phyloP scores from a whole-genome alignment of 2,113 vertebrate genomes.

The Platysteira castanea region DNA sequence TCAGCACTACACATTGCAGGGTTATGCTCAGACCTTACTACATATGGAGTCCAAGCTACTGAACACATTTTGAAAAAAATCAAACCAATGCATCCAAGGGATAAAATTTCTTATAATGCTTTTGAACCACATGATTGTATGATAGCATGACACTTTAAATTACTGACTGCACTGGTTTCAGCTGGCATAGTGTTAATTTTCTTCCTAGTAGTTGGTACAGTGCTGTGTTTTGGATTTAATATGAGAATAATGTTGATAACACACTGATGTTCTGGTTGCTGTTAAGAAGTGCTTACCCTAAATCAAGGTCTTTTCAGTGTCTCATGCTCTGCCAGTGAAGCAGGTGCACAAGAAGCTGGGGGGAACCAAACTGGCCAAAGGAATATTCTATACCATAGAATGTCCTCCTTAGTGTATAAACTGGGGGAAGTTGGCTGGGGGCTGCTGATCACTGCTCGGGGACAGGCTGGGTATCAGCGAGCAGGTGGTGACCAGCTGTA shows the following conservation, averaged over 20 bases:
- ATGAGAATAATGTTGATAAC: not conserved
- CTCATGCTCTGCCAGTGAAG: not conserved
- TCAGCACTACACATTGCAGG: not conserved
- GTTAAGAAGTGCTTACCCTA: not conserved
- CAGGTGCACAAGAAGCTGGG: not conserved
- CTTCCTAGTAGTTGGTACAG: not conserved
- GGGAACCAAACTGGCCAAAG: not conserved
- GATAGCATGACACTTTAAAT: not conserved
- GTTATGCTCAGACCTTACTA: not conserved
- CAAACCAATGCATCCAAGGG: not conserved
- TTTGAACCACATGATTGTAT: not conserved
- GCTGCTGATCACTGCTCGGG: accelerated
- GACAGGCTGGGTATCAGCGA: not conserved
- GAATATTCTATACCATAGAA: not conserved
- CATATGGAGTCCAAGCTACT: not conserved
- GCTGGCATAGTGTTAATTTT: not conserved
- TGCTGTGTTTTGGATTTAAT: not conserved
- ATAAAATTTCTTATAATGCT: not conserved
- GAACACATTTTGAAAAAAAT: accelerated
- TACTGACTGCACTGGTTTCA: not conserved
- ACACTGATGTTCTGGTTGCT: not conserved
- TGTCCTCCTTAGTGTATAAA: not conserved
- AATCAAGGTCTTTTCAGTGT: not conserved
- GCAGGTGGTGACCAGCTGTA: not conserved
- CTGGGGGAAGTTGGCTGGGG: not conserved